Evolutionary conservation across 2,888 invertebrate species (phyloP), one percentile per base, ranked within the genome.

Genomic region (Hanleya hanleyi): DNA sequence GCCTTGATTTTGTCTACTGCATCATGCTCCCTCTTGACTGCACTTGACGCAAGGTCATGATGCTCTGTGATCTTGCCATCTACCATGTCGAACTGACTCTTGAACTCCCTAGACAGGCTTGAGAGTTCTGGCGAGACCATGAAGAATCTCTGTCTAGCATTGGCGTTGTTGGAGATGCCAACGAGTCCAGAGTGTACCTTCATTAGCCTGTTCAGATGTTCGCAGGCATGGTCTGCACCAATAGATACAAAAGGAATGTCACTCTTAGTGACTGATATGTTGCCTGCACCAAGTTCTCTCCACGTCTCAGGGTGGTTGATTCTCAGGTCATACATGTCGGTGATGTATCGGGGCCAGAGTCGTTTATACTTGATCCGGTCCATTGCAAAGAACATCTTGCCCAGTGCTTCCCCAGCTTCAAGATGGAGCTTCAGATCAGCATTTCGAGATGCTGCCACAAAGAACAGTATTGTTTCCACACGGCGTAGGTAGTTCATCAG

Each of bases 141-240:
- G n/a, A n/a, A n/a, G n/a, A n/a, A n/a, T n/a, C n/a, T n/a, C n/a
- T n/a, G n/a, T n/a, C n/a, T n/a, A n/a, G n/a, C n/a, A n/a, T n/a
- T n/a, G n/a, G n/a, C n/a, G n/a, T n/a, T n/a, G n/a, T n/a, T n/a
- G n/a, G n/a, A n/a, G n/a, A n/a, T n/a, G n/a, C n/a, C n/a, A n/a
- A n/a, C n/a, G n/a, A n/a, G n/a, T n/a, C n/a, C n/a, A n/a, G n/a
- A 51, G 57, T 7, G 57, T 9, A 51, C 57, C 29, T 51, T 7
- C 22, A 70, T 70, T 51, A 74, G 49, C 62, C 66, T 74, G 69
- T 75, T 74, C 35, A 74, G 67, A 61, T 74, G 73, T 38, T 74
- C 70, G 49, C 76, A 74, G 66, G 76, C 74, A 74, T 76, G 70
- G 76, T 76, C 73, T 4, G 67, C 70, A 32, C 67, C 70, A 36